Evolutionary conservation across 2,113 vertebrate species (phyloP), one percentile per base, ranked within the genome.

Genomic region (Gila orcuttii): DNA sequence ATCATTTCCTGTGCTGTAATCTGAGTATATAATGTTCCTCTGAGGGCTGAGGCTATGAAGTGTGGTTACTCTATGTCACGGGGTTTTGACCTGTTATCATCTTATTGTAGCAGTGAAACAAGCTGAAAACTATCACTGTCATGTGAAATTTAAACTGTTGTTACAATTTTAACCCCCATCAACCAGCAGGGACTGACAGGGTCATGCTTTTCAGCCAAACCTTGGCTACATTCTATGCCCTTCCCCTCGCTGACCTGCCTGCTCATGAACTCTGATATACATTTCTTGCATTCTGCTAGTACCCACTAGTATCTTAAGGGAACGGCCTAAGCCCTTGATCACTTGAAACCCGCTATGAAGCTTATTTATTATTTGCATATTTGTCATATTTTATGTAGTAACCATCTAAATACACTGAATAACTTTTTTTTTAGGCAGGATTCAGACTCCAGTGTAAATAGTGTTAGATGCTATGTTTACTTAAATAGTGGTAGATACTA

Each of bases 11-110:
- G 36, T 75, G n/a, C 82, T 47, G n/a, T 12, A 42, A 28, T 75
- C 57, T 57, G n/a, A 39, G 73, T 74, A 47, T 66, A 82, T 80
- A 50, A 81, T 73, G 50, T 45, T 81, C 39, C 39, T 89, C 28
- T 64, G 81, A 79, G 10, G 36, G 19, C 36, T 79, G 17, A 78
- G 19, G 47, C 75, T 23, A 10, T 78, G 52, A 36, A 39, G 23
- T 59, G 52, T 9, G 31, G 9, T 11, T 57, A 17, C 28, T 13
- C 4, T 36, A 57, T 6, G 31, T 78, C 17, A 1, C 74, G 23
- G 31, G 6, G 31, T 60, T 83, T 74, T 75, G 15, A 73, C n/a
- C 59, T 81, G 57, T 76, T 10, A 21, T 68, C 47, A 90, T 85
- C 79, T 39, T 77, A 17, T 17, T 28, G 8, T 50, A 50, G 39